phyloP scores from a whole-genome alignment of 2,113 vertebrate genomes.

The Oncorhynchus tshawytscha region DNA sequence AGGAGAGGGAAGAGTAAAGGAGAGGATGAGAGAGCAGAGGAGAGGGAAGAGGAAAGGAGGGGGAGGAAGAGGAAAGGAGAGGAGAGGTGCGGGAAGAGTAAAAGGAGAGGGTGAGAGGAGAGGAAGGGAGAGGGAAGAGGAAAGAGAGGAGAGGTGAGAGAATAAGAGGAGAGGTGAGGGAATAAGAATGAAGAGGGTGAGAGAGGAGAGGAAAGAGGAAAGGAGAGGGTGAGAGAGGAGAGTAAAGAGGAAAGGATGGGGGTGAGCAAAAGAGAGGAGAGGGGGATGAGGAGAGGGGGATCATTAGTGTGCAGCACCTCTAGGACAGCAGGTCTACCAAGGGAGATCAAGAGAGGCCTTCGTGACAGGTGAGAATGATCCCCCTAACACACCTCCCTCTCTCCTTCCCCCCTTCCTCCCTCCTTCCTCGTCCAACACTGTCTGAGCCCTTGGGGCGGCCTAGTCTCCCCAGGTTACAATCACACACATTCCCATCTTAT shows the following conservation, averaged over 20 bases:
- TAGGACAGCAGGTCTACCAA: constrained; percentile 47
- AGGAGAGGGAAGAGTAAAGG: too few species aligned
- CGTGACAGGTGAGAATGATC: constrained; percentile 82
- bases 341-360: constrained; percentile 70
- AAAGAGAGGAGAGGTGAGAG: too few species aligned
- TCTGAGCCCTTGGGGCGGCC: constrained; percentile 60
- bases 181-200: background rate
- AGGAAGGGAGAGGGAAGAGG: background rate
- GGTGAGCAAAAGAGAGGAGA: background rate
- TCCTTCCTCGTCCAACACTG: constrained; percentile 54
- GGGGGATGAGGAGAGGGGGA: constrained; percentile 44
- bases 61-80: too few species aligned
- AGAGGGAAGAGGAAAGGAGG: background rate
- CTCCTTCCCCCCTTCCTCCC: constrained; percentile 34
- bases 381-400: constrained; percentile 52
- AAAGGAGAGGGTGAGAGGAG: background rate
- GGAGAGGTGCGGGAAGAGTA: background rate
- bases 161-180: too few species aligned
- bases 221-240: background rate
- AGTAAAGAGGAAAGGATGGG: background rate
- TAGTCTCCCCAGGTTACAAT: constrained; percentile 72
- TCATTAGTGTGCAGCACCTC: constrained; percentile 58
- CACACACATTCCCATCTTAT: constrained; percentile 73
- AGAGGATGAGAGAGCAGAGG: accelerated
- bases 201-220: background rate